Base-by-base conservation (phyloP, 2,113 vertebrate species). In the Gallinago jamesoni region DNA sequence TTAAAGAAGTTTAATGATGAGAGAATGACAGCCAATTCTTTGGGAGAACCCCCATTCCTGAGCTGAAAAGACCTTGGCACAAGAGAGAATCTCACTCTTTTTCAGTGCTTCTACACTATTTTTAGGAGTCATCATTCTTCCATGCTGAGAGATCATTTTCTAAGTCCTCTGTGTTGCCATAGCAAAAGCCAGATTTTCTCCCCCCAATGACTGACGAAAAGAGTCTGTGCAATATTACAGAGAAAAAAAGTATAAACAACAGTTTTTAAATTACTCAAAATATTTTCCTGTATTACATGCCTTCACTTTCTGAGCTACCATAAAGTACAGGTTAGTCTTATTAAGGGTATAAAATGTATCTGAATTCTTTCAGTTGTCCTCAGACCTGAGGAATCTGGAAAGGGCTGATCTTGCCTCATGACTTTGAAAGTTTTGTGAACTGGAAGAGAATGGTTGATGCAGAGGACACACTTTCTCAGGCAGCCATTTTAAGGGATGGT, bases 101-200 rank as follows among this genome's bases (percentile, higher is more conserved):
- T 86, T 93, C 85, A 84, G 39, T 28, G 75, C 80, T 89, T 72
- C 79, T 84, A 66, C 79, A 56, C 82, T 96, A 90, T 94, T 96
- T 95, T 95, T 89, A 90, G 79, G 72, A 93, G 84, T 82, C 88
- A 92, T 96, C 88, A 94, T 84, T 97, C 94, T 92, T 96, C 85
- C 83, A 90, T 59, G 66, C 90, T 92, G 90, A 93, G 85, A 95
- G 88, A 95, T 96, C 79, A 96, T 94, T 96, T 94, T 90, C 82
- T 87, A 93, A 94, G 90, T 95, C 72, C 56, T 84, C 88, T 48
- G 78, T 91, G 96, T 96, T 96, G 73, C 96, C 90, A 97, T 96
- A 96, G 96, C 60, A 91, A 94, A 97, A 91, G 60, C 12, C 79
- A 55, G 74, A 73, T 45, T 81, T 85, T 57, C 22, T 5, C 14